Percentiles rank a stretch among this genome's conserved stretches.
Conservation (phyloP, 2,888 invertebrate species). For the Amiota communis region DNA sequence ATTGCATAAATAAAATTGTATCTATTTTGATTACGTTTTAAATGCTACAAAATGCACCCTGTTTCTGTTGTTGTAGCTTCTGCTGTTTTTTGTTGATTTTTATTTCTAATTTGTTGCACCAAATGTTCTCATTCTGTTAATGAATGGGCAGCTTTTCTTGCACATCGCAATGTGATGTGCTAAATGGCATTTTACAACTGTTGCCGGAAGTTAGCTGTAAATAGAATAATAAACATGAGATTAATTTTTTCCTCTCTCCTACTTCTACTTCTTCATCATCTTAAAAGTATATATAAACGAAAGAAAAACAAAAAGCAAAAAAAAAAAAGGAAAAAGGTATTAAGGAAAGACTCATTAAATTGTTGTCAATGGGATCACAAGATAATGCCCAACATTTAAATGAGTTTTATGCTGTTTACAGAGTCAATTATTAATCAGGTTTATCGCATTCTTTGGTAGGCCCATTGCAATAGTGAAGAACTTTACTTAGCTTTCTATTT, state of each 20-base stretch:
- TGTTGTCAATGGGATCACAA: no score
- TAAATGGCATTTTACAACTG: conserved; percentile 50
- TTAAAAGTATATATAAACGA: no score
- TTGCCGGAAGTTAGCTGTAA: conserved; percentile 59
- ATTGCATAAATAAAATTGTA: conserved; percentile 6
- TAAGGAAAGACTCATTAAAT: no score
- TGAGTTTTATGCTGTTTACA: no score
- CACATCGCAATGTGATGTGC: background rate
- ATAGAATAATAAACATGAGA: conserved; percentile 52
- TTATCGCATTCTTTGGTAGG: no score
- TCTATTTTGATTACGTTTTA: conserved; percentile 19
- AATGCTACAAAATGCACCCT: conserved; percentile 16
- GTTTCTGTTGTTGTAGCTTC: background rate
- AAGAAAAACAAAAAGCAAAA: no score
- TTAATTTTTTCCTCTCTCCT: conserved; percentile 12
- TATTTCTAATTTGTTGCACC: conserved; percentile 31
- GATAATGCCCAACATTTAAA: no score
- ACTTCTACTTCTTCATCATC: no score
- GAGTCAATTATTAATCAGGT: no score
- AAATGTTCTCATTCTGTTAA: conserved; percentile 23
- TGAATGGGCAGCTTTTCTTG: background rate
- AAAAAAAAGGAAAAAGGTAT: no score
- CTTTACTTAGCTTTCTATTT: no score
- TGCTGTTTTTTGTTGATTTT: background rate
- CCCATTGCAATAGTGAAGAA: no score